These are phyloP conservation scores for Atethmia centrago DNA, from an alignment of 2,888 invertebrate genomes.

Conservation along the genomic window DNA sequence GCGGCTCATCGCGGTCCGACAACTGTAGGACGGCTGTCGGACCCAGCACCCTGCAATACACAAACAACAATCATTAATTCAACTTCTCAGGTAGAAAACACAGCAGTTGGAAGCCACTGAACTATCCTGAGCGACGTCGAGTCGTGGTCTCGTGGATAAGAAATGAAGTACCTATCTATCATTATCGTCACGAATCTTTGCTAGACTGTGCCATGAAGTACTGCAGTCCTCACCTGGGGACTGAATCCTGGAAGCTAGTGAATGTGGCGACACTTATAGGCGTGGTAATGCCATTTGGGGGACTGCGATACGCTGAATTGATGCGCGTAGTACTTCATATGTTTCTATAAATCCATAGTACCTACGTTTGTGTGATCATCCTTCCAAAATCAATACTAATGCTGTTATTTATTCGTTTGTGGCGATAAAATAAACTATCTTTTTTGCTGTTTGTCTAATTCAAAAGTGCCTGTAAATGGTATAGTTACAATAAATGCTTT, in stretches of 20 bases:
- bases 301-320: background rate
- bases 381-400: background rate
- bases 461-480: background rate
- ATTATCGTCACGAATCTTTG: background rate
- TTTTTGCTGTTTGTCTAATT: background rate
- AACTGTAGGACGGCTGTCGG: constrained; percentile 95
- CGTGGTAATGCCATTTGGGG: background rate
- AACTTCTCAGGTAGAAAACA: background rate
- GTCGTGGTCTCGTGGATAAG: background rate
- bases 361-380: background rate
- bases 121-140: background rate
- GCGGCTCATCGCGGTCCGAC: constrained; percentile 93
- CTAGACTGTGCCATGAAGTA: background rate
- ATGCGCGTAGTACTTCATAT: background rate
- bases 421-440: background rate
- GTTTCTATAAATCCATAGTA: constrained; percentile 1
- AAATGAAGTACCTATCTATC: background rate
- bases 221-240: background rate
- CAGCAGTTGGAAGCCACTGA: background rate
- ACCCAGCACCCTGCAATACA: constrained; percentile 92
- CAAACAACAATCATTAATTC: background rate
- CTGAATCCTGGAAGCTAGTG: background rate
- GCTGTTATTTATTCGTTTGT: background rate
- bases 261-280: background rate
- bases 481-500: background rate